A percentile compares a stretch with the other conserved stretches of the same genome.
Conservation (phyloP, 2,888 invertebrate species). For the Iselma pallidipennis region DNA sequence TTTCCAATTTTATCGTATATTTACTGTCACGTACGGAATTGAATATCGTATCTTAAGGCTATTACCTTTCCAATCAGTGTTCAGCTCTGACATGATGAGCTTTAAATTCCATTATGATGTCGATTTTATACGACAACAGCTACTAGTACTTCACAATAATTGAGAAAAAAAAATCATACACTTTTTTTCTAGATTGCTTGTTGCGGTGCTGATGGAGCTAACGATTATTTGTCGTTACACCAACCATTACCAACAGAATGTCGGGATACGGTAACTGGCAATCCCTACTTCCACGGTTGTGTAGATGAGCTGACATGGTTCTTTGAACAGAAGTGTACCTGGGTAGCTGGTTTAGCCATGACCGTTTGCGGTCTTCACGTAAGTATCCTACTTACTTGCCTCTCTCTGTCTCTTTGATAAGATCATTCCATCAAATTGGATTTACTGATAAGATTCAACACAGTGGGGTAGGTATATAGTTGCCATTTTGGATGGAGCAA, state of each 20-base stretch:
- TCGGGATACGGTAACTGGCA: slow-evolving; percentile 85
- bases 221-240: slow-evolving; percentile 75
- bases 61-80: slow-evolving; percentile 34
- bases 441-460: neutral
- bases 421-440: neutral
- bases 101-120: slow-evolving; percentile 32
- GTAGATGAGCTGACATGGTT: slow-evolving; percentile 88
- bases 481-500: neutral
- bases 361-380: slow-evolving; percentile 78
- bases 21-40: slow-evolving; percentile 12
- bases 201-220: slow-evolving; percentile 85
- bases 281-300: slow-evolving; percentile 87
- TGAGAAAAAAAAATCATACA: slow-evolving; percentile 17
- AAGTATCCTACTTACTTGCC: slow-evolving; percentile 51
- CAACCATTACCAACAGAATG: slow-evolving; percentile 84
- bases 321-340: slow-evolving; percentile 79
- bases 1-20: no score
- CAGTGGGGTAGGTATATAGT: no score
- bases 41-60: slow-evolving; percentile 29
- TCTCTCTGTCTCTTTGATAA: neutral
- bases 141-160: slow-evolving; percentile 7
- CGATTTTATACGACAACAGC: slow-evolving; percentile 22
- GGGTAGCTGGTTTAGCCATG: slow-evolving; percentile 81
- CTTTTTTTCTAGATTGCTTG: slow-evolving; percentile 72
- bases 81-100: slow-evolving; percentile 26